phyloP scores from a whole-genome alignment of 2,113 vertebrate species.

The Charadrius vociferus region DNA sequence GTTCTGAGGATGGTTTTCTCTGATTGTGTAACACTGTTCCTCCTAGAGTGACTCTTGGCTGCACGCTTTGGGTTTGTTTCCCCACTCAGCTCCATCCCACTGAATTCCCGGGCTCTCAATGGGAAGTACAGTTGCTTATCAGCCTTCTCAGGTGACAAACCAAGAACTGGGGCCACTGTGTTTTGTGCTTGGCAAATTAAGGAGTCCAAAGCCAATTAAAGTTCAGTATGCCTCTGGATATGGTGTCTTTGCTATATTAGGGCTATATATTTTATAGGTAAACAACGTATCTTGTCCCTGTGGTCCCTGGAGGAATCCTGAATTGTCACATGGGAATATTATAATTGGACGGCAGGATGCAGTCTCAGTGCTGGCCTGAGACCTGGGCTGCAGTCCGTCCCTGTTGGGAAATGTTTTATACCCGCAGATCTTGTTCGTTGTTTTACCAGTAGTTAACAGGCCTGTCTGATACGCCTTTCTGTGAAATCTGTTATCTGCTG shows the following conservation, averaged over 20 bases:
- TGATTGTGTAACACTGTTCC: neutral
- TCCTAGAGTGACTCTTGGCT: neutral
- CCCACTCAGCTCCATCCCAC: neutral
- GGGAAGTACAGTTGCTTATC: neutral
- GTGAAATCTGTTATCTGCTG: conserved; percentile 18
- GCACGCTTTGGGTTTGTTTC: neutral
- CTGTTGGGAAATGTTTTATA: neutral
- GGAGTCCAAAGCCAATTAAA: neutral
- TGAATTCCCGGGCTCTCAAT: neutral
- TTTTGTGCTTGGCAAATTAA: neutral
- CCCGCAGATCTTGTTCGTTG: neutral
- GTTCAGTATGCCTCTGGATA: neutral
- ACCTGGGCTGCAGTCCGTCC: neutral
- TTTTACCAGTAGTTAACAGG: neutral
- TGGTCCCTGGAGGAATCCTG: neutral
- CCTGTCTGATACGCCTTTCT: neutral
- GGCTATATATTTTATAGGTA: neutral
- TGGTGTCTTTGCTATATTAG: neutral
- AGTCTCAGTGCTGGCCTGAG: neutral
- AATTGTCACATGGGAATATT: neutral
- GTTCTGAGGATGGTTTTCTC: neutral
- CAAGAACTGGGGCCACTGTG: neutral
- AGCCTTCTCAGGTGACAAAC: neutral
- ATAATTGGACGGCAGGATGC: neutral
- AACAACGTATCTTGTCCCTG: neutral